Evolutionary conservation across 2,888 invertebrate species (phyloP), one percentile per base, ranked within the genome.

Genomic region (Meandrusa payeni): DNA sequence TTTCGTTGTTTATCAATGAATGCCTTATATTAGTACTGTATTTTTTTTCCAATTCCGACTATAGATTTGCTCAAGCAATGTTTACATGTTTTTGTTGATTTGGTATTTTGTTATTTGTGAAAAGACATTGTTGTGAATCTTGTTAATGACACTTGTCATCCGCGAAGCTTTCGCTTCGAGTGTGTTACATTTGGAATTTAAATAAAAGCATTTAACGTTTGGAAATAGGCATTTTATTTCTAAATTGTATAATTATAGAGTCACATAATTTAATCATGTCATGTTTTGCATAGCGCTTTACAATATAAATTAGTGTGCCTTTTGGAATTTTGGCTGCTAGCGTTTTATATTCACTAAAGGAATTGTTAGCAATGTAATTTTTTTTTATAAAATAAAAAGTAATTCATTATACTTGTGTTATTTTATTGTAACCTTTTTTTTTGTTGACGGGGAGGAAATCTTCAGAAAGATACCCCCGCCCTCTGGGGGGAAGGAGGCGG

Each of bases 321-420:
- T 81, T 58, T 39, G 61, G 48, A 51, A 57, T 64, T 13, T 75
- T 64, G 64, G 74, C 75, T 69, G 63, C 62, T 41, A 43, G 54
- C 46, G 50, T 52, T 49, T 63, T 68, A 63, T 70, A 69, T 70
- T 69, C 67, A 69, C 64, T 50, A 52, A 64, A 59, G 58, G 62
- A 69, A 71, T 74, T 72, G 75, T 75, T 69, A 68, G 59, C 61
- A 61, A 66, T 69, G 68, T 69, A 55, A 67, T 71, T 74, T 10
- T 42, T 73, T 75, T 82, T 76, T 74, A 76, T 68, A 42, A 68
- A 81, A 78, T 82, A 79, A 81, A 75, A 68, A 75, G 70, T 75
- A 76, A 76, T 83, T 81, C 79, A 82, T 79, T 83, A 80, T 71
- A 69, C 1, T 7, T 20, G 17, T 45, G 32, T 53, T 63, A 26